Conservation (phyloP, 2,113 vertebrate genomes). For the Cryptomyrus ogoouensis region DNA sequence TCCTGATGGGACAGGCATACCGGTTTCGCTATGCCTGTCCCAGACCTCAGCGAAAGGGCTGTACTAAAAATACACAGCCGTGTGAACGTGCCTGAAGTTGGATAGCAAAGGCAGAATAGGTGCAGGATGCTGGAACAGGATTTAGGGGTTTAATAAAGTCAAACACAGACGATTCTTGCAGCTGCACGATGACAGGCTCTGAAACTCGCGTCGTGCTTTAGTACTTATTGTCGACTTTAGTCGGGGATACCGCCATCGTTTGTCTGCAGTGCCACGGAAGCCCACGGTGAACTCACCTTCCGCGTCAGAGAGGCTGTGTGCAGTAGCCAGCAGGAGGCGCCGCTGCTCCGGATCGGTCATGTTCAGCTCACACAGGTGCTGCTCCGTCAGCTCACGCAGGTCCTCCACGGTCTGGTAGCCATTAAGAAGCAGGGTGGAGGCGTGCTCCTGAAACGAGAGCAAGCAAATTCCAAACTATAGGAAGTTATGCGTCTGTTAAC, state of each 20-base stretch:
- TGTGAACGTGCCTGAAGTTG: neutral
- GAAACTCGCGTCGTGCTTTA: neutral
- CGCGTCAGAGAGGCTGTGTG: constrained; percentile 65
- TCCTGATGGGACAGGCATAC: neutral
- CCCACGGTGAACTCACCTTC: constrained; percentile 63
- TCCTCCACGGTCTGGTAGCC: constrained; percentile 82
- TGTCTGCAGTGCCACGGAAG: neutral
- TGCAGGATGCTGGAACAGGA: neutral
- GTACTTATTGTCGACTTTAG: neutral
- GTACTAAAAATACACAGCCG: neutral
- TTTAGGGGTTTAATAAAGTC: neutral
- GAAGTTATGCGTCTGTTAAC: neutral
- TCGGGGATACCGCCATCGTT: neutral
- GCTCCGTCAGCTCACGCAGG: constrained; percentile 75
- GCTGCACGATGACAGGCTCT: neutral
- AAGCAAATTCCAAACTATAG: neutral
- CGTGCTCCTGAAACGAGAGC: constrained; percentile 65
- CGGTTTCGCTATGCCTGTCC: neutral
- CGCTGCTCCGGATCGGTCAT: constrained; percentile 77
- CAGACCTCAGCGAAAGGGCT: neutral
- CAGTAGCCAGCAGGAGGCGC: constrained; percentile 67
- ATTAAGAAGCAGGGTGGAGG: constrained; percentile 69
- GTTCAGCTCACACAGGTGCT: constrained; percentile 77
- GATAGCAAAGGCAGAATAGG: neutral
- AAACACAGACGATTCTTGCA: neutral